These are phyloP conservation scores for Zygogramma bicolorata DNA, from an alignment of 2,888 invertebrate species.

Conservation along the genomic window DNA sequence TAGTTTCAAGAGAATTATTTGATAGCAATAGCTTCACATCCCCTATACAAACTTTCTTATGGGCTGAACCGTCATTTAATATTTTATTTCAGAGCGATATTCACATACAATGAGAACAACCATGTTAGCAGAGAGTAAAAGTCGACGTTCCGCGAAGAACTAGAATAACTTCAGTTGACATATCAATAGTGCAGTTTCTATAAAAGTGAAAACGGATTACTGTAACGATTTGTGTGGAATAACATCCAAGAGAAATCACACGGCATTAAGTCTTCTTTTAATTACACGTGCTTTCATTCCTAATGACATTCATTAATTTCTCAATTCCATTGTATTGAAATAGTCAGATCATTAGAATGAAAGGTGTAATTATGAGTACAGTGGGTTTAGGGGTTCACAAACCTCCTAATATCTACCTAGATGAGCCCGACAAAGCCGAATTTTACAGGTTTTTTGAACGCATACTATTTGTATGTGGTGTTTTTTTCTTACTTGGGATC, in stretches of 20 bases:
- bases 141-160: background rate
- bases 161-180: slow-evolving; percentile 12
- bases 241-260: slow-evolving; percentile 29
- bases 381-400: too few species aligned
- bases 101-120: background rate
- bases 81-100: background rate
- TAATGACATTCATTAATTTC: slow-evolving; percentile 13
- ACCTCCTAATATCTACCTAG: too few species aligned
- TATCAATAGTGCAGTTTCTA: slow-evolving; percentile 23
- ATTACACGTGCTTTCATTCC: background rate
- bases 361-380: too few species aligned
- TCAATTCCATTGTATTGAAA: slow-evolving; percentile 9
- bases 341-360: background rate
- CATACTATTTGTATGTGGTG: too few species aligned
- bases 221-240: slow-evolving; percentile 1
- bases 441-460: too few species aligned
- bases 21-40: too few species aligned
- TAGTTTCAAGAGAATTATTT: too few species aligned
- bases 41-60: too few species aligned
- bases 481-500: too few species aligned
- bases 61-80: too few species aligned
- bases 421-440: too few species aligned
- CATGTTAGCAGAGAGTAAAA: background rate
- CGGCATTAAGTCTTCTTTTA: background rate
- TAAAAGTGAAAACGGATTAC: slow-evolving; percentile 34